Conservation (phyloP, 2,888 invertebrate genomes). For the Gerris lacustris region DNA sequence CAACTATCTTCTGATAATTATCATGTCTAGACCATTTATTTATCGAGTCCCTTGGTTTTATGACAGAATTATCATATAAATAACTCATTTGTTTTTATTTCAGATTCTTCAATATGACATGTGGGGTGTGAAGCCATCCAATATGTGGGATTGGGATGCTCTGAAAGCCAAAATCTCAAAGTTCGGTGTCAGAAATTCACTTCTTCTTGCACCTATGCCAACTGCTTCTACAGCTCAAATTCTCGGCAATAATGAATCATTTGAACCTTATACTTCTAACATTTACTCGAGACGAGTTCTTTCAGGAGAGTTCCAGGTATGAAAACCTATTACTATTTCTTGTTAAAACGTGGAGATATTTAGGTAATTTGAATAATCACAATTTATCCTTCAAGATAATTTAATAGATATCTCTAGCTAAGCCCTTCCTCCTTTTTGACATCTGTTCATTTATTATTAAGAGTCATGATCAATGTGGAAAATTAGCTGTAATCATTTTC, state of each 20-base stretch:
- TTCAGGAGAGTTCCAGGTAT: slow-evolving; percentile 76
- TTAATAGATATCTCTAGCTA: neutral
- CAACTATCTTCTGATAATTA: too few species aligned
- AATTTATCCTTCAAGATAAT: neutral
- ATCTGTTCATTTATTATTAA: too few species aligned
- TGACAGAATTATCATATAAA: too few species aligned
- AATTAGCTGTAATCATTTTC: too few species aligned
- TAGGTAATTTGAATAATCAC: neutral
- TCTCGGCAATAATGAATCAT: slow-evolving; percentile 94
- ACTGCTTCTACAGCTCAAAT: slow-evolving; percentile 99
- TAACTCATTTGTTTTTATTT: neutral
- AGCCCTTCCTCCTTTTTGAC: neutral
- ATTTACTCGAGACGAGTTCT: slow-evolving; percentile 81
- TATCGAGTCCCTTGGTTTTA: too few species aligned
- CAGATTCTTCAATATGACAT: slow-evolving; percentile 90
- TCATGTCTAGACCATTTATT: too few species aligned
- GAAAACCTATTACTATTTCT: neutral
- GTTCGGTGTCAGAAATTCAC: slow-evolving; percentile 84
- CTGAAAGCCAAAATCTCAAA: slow-evolving; percentile 74
- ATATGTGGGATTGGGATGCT: slow-evolving; percentile 77
- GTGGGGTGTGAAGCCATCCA: slow-evolving; percentile 83
- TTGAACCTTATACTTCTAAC: slow-evolving; percentile 96
- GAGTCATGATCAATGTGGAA: too few species aligned
- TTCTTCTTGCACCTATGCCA: slow-evolving; percentile 94
- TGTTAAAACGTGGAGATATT: too few species aligned